These are phyloP conservation scores for Protonibea diacanthus DNA, from an alignment of 2,797 vertebrate species.

Conservation along the genomic window DNA sequence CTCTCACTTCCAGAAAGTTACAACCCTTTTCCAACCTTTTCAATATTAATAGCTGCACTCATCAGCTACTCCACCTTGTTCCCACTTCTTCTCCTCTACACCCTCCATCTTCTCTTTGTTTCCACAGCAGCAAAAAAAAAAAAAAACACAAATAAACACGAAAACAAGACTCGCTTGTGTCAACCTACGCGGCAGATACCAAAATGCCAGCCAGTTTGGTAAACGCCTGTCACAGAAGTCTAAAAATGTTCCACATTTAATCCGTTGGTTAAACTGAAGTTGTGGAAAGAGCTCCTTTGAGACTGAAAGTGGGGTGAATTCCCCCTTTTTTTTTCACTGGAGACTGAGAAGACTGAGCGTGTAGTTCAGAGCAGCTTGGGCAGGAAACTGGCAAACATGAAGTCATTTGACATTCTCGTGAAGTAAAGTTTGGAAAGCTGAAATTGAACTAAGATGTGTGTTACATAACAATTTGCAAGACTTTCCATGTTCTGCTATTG, in stretches of 20 bases:
- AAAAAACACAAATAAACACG: conserved; percentile 47
- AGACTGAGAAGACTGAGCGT: conserved; percentile 43
- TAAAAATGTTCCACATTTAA: conserved; percentile 55
- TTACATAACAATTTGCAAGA: conserved; percentile 54
- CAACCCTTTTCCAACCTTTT: conserved; percentile 48
- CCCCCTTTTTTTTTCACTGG: conserved; percentile 32
- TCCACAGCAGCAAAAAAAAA: conserved; percentile 58
- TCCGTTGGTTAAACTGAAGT: conserved; percentile 18
- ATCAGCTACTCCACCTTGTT: conserved; percentile 42
- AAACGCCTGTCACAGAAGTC: conserved; percentile 19
- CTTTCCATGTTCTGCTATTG: conserved; percentile 63
- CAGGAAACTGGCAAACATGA: conserved; percentile 67
- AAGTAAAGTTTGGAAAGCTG: conserved; percentile 55
- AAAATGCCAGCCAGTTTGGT: conserved; percentile 37
- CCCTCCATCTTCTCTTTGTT: conserved; percentile 48
- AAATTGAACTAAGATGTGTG: conserved; percentile 44
- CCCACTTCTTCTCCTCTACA: conserved; percentile 24
- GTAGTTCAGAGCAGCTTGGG: conserved; percentile 35
- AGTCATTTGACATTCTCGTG: conserved; percentile 66
- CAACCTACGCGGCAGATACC: conserved; percentile 26
- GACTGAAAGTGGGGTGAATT: conserved; percentile 11
- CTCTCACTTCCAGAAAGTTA: conserved; percentile 69
- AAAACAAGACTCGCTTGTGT: conserved; percentile 59
- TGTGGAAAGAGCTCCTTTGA: conserved; percentile 48
- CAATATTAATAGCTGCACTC: conserved; percentile 19